Conservation (phyloP, 2,113 vertebrate species). For the Passer domesticus region DNA sequence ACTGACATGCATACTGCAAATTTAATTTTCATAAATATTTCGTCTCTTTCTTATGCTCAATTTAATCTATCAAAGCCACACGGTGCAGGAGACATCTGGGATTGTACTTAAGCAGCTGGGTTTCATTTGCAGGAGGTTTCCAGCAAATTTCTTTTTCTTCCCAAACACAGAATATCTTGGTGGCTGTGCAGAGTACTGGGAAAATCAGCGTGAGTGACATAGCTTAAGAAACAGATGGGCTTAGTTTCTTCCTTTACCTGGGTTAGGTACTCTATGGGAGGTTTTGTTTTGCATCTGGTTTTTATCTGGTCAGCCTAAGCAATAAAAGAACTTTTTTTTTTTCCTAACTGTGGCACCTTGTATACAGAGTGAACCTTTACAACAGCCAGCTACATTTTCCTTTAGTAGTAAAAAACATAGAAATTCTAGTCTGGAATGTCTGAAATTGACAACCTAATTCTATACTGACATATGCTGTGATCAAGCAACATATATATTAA, state of each 20-base stretch:
- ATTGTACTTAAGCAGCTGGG: constrained; percentile 75
- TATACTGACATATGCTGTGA: neutral
- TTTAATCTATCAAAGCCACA: constrained; percentile 74
- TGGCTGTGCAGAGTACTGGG: constrained; percentile 49
- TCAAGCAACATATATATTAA: neutral
- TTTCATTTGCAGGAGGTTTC: constrained; percentile 73
- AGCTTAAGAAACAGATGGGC: constrained; percentile 35
- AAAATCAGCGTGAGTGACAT: neutral
- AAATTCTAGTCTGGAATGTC: neutral
- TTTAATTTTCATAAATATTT: constrained; percentile 78
- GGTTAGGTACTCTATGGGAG: neutral
- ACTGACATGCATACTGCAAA: constrained; percentile 73
- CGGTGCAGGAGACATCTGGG: constrained; percentile 71
- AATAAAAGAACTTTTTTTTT: neutral
- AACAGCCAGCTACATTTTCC: neutral
- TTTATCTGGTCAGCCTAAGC: neutral
- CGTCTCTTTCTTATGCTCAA: constrained; percentile 76
- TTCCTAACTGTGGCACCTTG: rapidly evolving
- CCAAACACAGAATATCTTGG: constrained; percentile 48
- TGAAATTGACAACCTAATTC: neutral
- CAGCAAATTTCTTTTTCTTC: constrained; percentile 49
- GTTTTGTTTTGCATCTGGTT: neutral
- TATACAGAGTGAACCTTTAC: neutral
- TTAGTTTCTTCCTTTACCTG: neutral
- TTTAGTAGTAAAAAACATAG: neutral